Evolutionary conservation across 2,113 vertebrate genomes (phyloP).

Genomic region (Axis porcinus): DNA sequence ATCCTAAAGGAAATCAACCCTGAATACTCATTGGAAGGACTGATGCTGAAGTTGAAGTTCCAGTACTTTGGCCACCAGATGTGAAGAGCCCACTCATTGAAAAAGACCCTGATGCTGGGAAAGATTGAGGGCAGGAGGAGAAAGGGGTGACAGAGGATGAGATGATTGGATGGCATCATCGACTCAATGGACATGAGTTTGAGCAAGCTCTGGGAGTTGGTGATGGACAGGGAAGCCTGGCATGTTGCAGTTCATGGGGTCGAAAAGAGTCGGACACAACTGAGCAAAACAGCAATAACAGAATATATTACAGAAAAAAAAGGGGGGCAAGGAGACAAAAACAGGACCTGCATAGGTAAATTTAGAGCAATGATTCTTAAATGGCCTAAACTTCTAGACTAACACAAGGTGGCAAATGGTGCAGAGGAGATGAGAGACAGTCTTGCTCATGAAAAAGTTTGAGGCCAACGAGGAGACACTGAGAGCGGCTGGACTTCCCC

Average conservation of each 20-base stretch:
- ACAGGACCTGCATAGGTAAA: neutral
- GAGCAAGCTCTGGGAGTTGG: neutral
- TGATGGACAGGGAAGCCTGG: neutral
- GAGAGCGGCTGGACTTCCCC: neutral
- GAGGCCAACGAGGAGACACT: neutral
- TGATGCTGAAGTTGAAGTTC: neutral
- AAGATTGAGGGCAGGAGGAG: neutral
- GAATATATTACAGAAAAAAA: neutral
- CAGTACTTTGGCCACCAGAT: neutral
- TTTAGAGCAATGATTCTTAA: neutral
- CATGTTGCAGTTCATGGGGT: neutral
- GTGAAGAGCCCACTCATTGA: neutral
- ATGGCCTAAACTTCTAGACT: neutral
- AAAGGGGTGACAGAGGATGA: neutral
- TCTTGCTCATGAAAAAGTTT: neutral
- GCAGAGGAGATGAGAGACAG: neutral
- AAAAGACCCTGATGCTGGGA: neutral
- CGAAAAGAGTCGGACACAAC: rapidly evolving
- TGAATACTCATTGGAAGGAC: neutral
- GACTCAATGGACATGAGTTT: neutral
- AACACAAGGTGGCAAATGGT: neutral
- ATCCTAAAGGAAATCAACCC: neutral
- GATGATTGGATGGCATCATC: neutral
- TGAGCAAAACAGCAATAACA: neutral
- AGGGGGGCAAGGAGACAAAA: neutral